Conservation (phyloP, 2,797 vertebrate species). For the Cirrhinus molitorella region DNA sequence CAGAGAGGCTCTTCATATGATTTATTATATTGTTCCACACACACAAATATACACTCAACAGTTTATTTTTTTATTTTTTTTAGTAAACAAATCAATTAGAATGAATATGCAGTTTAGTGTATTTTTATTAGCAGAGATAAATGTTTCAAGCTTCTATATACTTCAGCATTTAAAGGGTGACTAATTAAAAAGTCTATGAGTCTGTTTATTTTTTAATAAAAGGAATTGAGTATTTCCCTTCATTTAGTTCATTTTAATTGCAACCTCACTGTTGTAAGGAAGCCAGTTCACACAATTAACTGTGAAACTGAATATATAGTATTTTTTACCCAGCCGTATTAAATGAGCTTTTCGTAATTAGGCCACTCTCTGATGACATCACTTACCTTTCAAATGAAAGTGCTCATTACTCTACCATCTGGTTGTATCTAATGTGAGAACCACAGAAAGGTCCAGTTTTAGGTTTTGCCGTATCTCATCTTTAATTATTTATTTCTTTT, state of each 20-base stretch:
- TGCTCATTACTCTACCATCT: slow-evolving; percentile 6
- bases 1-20: slow-evolving; percentile 5
- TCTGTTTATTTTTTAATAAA: neutral
- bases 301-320: slow-evolving; percentile 4
- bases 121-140: neutral
- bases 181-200: neutral
- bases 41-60: neutral
- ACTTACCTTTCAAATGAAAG: slow-evolving; percentile 12
- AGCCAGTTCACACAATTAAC: slow-evolving; percentile 11
- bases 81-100: neutral
- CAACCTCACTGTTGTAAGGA: neutral
- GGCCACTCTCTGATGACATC: slow-evolving; percentile 1
- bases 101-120: neutral
- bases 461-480: neutral
- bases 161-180: neutral
- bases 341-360: neutral
- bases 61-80: neutral
- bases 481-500: neutral
- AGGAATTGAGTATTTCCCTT: neutral
- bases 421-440: neutral
- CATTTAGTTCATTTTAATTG: neutral
- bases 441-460: neutral
- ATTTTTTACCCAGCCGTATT: slow-evolving; percentile 8
- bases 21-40: neutral
- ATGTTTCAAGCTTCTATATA: neutral